A percentile compares a stretch with the other conserved stretches of the same genome.
These are phyloP conservation scores for Gibbula magus DNA, from an alignment of 2,888 invertebrate species.

Conservation along the genomic window DNA sequence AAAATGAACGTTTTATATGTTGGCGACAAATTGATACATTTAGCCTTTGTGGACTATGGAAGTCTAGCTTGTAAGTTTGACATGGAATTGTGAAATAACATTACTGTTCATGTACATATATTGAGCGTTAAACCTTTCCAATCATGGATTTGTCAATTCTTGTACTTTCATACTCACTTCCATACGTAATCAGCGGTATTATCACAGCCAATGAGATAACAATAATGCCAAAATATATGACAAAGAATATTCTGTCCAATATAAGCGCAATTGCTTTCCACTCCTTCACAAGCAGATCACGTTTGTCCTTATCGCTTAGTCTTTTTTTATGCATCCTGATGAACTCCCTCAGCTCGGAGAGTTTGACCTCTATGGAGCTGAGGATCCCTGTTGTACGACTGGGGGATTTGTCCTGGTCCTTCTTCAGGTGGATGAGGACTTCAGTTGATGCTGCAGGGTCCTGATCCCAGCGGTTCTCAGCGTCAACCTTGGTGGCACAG, in stretches of 20 bases:
- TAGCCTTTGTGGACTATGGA: too few species aligned
- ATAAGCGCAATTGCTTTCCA: constrained; percentile 72
- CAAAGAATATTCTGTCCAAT: constrained; percentile 72
- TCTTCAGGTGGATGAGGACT: constrained; percentile 16
- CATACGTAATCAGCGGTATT: constrained; percentile 45
- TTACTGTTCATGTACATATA: too few species aligned
- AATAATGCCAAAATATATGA: constrained; percentile 67
- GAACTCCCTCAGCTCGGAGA: constrained; percentile 60
- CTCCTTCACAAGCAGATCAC: constrained; percentile 66
- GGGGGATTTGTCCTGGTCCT: not conserved
- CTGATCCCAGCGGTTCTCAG: constrained; percentile 47
- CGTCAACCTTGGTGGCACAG: constrained; percentile 8
- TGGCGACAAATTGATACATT: too few species aligned
- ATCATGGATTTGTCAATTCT: not conserved
- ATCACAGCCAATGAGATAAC: constrained; percentile 63
- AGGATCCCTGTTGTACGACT: constrained; percentile 28
- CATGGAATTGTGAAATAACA: too few species aligned
- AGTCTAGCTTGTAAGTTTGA: too few species aligned
- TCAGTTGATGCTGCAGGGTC: constrained; percentile 32
- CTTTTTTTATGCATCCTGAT: constrained; percentile 58
- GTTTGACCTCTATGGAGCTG: constrained; percentile 56
- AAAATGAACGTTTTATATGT: too few species aligned
- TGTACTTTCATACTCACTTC: not conserved
- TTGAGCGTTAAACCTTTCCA: too few species aligned
- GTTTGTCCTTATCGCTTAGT: constrained; percentile 66